Evolutionary conservation across 2,888 invertebrate species (phyloP).

Genomic region (Meteorus cinctellus): DNA sequence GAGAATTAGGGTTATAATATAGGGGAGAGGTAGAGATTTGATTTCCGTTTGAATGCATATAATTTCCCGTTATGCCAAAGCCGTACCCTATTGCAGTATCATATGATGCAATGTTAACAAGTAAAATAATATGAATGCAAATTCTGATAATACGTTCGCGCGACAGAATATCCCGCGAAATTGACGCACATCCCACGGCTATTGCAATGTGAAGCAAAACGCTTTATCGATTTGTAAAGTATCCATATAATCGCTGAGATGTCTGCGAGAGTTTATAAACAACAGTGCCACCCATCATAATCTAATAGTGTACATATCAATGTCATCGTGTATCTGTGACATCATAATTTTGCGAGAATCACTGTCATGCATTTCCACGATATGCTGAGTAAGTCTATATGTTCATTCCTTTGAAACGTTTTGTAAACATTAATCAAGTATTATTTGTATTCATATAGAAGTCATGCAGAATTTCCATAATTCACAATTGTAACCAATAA

Average conservation of each 20-base stretch:
- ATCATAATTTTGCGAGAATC: constrained; percentile 10
- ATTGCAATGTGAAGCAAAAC: neutral
- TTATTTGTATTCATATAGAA: neutral
- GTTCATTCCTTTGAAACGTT: neutral
- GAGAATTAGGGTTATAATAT: neutral
- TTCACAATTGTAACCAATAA: constrained; percentile 17
- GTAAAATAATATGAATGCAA: constrained; percentile 1
- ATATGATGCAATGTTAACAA: neutral
- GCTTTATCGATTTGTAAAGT: constrained; percentile 5
- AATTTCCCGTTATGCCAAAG: constrained; percentile 1
- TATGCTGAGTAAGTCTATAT: neutral
- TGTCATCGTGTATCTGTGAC: constrained; percentile 9
- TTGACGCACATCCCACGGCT: neutral
- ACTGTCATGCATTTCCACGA: neutral
- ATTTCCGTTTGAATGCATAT: constrained; percentile 12
- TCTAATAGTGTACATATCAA: neutral
- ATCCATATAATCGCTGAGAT: constrained; percentile 12
- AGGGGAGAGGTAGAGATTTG: constrained; percentile 3
- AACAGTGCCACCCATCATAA: neutral
- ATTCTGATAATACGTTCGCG: neutral
- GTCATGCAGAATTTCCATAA: constrained; percentile 24
- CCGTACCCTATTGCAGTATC: neutral
- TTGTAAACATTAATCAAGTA: neutral
- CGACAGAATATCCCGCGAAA: neutral
- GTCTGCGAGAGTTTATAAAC: neutral